Conservation (phyloP, 1,140 invertebrate genomes). For the Adelges cooleyi region DNA sequence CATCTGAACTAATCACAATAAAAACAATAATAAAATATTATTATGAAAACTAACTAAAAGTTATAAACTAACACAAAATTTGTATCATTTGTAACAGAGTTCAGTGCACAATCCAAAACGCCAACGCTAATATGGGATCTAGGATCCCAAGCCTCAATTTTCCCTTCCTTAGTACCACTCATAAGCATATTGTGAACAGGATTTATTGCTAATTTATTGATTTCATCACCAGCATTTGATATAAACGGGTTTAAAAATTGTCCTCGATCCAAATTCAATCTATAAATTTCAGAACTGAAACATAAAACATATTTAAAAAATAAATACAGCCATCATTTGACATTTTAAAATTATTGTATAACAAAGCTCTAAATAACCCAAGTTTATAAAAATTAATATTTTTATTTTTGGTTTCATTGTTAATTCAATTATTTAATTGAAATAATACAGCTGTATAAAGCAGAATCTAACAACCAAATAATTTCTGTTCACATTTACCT, state of each 20-base stretch:
- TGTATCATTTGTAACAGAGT: constrained; percentile 46
- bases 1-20: constrained; percentile 44
- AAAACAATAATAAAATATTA: constrained; percentile 25
- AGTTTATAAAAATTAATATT: neutral
- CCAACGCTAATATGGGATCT: constrained; percentile 61
- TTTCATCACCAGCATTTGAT: constrained; percentile 54
- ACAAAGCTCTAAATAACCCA: constrained; percentile 17
- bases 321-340: neutral
- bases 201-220: constrained; percentile 83
- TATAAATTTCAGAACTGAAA: constrained; percentile 74
- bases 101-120: constrained; percentile 73
- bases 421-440: too few relatives aligned
- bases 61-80: constrained; percentile 1
- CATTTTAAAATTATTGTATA: neutral
- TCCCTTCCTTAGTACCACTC: constrained; percentile 82
- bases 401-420: too few relatives aligned
- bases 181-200: constrained; percentile 75
- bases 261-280: constrained; percentile 90
- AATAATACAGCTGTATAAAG: too few relatives aligned
- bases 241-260: constrained; percentile 77
- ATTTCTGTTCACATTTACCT: too few relatives aligned
- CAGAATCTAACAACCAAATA: too few relatives aligned
- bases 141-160: constrained; percentile 94
- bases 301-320: constrained; percentile 21
- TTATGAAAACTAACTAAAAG: constrained; percentile 5